Conservation (phyloP, 2,888 invertebrate species). For the Geotrupes spiniger region DNA sequence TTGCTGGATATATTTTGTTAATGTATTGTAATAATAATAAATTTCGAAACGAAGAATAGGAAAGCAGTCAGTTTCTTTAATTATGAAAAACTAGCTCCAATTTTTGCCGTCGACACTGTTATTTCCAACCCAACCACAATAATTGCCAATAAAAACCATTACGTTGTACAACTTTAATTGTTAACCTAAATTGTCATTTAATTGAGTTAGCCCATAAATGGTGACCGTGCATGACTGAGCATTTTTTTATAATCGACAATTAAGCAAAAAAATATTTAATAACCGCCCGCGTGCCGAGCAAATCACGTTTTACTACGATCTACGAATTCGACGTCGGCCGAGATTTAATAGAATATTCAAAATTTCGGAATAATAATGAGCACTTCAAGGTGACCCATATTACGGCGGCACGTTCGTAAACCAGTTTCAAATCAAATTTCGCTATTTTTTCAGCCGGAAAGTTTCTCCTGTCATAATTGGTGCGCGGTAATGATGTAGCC, state of each 20-base stretch:
- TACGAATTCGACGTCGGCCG: neutral
- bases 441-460: constrained; percentile 21
- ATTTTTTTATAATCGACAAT: constrained; percentile 3
- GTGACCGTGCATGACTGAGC: constrained; percentile 4
- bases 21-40: no score
- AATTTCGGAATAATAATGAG: constrained; percentile 19
- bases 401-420: constrained; percentile 14
- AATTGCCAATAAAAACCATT: no score
- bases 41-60: no score
- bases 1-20: no score
- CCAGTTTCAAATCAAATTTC: constrained; percentile 22
- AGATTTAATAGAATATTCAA: constrained; percentile 1
- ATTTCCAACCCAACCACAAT: no score
- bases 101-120: no score
- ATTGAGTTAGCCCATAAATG: neutral
- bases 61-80: no score
- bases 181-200: neutral
- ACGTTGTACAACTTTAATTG: neutral
- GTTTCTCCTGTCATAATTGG: constrained; percentile 21
- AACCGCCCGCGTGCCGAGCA: constrained; percentile 1
- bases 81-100: no score
- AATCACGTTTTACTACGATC: neutral
- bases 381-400: constrained; percentile 21
- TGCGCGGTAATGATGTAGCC: constrained; percentile 9
- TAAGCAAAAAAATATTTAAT: no score